A percentile compares a stretch with the other conserved stretches of the same genome.
These are phyloP conservation scores for Planococcus citri DNA, from an alignment of 1,140 invertebrate species.

Conservation along the genomic window DNA sequence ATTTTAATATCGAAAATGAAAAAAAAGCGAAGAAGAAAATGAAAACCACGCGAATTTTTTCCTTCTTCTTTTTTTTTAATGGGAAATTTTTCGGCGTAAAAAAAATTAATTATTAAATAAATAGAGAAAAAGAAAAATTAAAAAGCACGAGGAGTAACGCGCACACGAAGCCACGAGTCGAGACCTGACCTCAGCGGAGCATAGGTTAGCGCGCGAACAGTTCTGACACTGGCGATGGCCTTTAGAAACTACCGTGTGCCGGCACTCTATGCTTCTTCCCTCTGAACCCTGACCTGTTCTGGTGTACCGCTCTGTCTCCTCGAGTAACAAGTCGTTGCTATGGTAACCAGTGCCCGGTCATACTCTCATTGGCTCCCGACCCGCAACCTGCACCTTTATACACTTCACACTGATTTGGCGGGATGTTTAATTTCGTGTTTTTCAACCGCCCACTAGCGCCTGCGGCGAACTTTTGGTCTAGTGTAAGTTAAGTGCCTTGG, in stretches of 20 bases:
- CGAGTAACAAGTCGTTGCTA: constrained; percentile 8
- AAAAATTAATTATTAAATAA: constrained; percentile 8
- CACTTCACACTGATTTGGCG: constrained; percentile 19
- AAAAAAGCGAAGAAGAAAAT: constrained; percentile 12
- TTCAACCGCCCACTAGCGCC: constrained; percentile 12
- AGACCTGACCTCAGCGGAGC: constrained; percentile 3
- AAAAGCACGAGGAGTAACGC: not conserved
- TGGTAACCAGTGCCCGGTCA: constrained; percentile 14
- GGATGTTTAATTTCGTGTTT: constrained; percentile 17
- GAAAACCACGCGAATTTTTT: not conserved
- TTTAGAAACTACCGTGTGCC: constrained; percentile 20
- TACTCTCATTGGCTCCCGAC: constrained; percentile 19
- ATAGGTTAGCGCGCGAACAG: constrained; percentile 7
- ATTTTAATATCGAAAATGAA: not conserved
- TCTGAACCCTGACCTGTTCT: constrained; percentile 23
- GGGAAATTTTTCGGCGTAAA: not conserved
- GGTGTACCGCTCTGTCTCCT: not conserved
- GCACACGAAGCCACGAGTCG: not conserved
- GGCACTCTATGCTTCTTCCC: constrained; percentile 7
- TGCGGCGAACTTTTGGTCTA: constrained; percentile 12
- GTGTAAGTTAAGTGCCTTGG: constrained; percentile 1
- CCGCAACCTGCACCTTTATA: constrained; percentile 18
- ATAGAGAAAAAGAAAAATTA: constrained; percentile 8
- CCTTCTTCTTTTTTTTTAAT: not conserved
- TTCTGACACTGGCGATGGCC: constrained; percentile 18